A percentile compares a stretch with the other conserved stretches of the same genome.
phyloP scores from a whole-genome alignment of 2,113 vertebrate genomes.

The Bufo bufo region DNA sequence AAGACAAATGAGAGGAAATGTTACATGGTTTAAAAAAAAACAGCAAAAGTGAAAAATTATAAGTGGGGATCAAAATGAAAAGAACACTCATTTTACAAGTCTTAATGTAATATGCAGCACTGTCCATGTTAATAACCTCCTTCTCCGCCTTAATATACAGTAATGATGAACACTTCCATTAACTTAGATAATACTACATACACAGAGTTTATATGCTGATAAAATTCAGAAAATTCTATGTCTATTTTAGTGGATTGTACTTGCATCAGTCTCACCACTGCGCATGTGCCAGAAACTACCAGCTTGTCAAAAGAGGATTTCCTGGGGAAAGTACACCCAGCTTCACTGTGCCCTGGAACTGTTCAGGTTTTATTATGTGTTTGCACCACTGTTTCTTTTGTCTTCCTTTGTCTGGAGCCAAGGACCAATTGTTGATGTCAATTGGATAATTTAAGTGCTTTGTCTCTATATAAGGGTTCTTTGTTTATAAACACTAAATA shows the following conservation, averaged over 20 bases:
- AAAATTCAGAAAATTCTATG: neutral
- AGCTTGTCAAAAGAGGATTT: no score
- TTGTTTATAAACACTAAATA: no score
- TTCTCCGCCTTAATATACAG: neutral
- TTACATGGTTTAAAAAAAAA: neutral
- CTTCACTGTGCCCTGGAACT: no score
- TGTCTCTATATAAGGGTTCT: no score
- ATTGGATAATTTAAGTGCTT: no score
- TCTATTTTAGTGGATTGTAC: neutral
- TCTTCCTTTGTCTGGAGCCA: no score
- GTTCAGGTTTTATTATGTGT: no score
- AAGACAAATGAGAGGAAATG: constrained; percentile 3
- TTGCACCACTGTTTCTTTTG: no score
- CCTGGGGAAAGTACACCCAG: no score
- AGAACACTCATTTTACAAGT: neutral
- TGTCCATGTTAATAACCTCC: neutral
- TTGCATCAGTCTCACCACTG: no score
- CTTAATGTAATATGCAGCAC: neutral
- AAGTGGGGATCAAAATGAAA: neutral
- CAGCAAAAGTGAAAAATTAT: neutral
- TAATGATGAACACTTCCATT: neutral
- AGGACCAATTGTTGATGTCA: no score
- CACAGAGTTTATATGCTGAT: neutral
- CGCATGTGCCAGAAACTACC: no score
- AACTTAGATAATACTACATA: neutral